Percentiles rank a stretch among this genome's conserved stretches.
Evolutionary conservation across 2,797 vertebrate species (phyloP).

Genomic region (Chaetodon trifasciatus): DNA sequence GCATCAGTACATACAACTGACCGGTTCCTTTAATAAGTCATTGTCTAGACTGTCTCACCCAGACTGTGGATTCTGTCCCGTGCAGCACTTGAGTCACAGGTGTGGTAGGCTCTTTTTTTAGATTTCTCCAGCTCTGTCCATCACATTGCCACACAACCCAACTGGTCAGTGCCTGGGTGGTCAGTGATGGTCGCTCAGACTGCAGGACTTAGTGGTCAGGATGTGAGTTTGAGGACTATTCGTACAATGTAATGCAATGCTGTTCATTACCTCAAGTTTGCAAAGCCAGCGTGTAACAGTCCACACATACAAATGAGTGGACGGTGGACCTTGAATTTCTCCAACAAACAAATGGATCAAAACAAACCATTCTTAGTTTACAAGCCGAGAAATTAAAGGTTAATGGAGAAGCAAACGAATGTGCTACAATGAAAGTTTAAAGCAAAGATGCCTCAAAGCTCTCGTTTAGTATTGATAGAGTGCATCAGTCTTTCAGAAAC

Average conservation of each 20-base stretch:
- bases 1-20: slow-evolving; percentile 4
- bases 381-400: slow-evolving; percentile 1
- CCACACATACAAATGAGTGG: neutral
- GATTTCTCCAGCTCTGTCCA: slow-evolving; percentile 25
- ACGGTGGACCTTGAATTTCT: neutral
- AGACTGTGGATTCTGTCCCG: slow-evolving; percentile 7
- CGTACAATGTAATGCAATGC: neutral
- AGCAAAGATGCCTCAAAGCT: slow-evolving; percentile 7
- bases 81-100: slow-evolving; percentile 48
- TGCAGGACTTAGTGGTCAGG: neutral
- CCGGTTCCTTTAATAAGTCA: slow-evolving; percentile 54
- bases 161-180: slow-evolving; percentile 43
- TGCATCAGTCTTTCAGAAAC: slow-evolving; percentile 19
- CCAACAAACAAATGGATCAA: neutral
- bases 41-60: slow-evolving; percentile 58
- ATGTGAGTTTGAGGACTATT: neutral
- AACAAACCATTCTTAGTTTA: slow-evolving; percentile 12
- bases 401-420: slow-evolving; percentile 7
- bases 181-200: slow-evolving; percentile 22
- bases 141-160: slow-evolving; percentile 17
- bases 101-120: slow-evolving; percentile 50
- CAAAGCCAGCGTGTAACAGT: neutral
- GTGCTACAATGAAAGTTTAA: neutral
- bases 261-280: neutral
- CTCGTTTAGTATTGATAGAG: neutral